Conservation (phyloP, 2,888 invertebrate genomes). For the Phrixothrix hirtus region DNA sequence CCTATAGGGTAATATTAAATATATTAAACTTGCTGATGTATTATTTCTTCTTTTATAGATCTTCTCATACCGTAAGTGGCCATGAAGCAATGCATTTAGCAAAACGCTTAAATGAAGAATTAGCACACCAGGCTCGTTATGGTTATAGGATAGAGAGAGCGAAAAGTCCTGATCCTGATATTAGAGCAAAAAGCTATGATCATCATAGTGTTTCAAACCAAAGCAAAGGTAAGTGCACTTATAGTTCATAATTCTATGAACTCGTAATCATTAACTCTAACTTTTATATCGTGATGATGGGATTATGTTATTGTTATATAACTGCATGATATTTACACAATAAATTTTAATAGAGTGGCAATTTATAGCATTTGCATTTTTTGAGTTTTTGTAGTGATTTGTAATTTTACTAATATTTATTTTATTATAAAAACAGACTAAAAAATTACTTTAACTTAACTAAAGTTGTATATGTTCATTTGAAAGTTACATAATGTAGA, state of each 20-base stretch:
- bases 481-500: no score
- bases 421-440: no score
- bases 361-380: no score
- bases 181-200: conserved; percentile 70
- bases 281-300: no score
- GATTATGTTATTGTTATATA: no score
- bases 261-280: neutral
- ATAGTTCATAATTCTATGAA: neutral
- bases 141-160: conserved; percentile 46
- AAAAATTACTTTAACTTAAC: no score
- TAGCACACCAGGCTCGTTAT: conserved; percentile 55
- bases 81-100: conserved; percentile 79
- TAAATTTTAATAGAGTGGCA: no score
- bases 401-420: no score
- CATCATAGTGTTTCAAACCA: conserved; percentile 60
- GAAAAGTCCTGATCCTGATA: conserved; percentile 62
- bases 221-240: conserved; percentile 55
- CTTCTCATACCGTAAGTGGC: conserved; percentile 76
- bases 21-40: neutral
- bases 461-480: no score
- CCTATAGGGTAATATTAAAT: conserved; percentile 65
- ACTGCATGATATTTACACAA: no score
- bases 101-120: conserved; percentile 69
- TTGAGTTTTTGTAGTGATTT: no score
- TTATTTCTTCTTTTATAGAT: conserved; percentile 47